Evolutionary conservation across 2,888 invertebrate species (phyloP).

Genomic region (Sesia apiformis): DNA sequence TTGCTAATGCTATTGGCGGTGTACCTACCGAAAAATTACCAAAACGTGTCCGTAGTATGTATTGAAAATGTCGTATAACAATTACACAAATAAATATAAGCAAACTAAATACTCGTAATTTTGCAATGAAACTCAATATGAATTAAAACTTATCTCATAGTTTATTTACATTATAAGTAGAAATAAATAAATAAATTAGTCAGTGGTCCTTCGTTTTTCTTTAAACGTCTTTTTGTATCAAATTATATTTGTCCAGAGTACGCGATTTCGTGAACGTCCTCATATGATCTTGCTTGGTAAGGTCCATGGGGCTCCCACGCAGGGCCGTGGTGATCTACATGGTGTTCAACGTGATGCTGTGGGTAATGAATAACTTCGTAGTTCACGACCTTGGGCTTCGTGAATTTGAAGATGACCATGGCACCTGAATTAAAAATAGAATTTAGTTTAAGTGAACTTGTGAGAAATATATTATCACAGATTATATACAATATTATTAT

Average conservation of each 20-base stretch:
- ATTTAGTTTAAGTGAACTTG: too few species aligned
- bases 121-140: constrained; percentile 23
- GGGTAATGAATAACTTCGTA: constrained; percentile 91
- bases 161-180: constrained; percentile 57
- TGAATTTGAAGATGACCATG: constrained; percentile 89
- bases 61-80: too few species aligned
- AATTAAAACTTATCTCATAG: constrained; percentile 57
- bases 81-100: neutral
- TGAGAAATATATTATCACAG: too few species aligned
- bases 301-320: constrained; percentile 74
- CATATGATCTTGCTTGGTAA: constrained; percentile 75
- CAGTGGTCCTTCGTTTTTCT: constrained; percentile 48
- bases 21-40: too few species aligned
- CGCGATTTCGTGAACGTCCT: constrained; percentile 76
- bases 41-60: too few species aligned
- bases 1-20: too few species aligned
- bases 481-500: too few species aligned
- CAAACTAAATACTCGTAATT: constrained; percentile 11
- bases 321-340: constrained; percentile 75
- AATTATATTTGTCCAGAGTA: constrained; percentile 69
- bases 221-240: constrained; percentile 30
- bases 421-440: constrained; percentile 58
- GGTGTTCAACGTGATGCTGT: constrained; percentile 80
- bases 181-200: constrained; percentile 63
- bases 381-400: constrained; percentile 90